Evolutionary conservation across 2,113 vertebrate species (phyloP).

Genomic region (Labeo rohita): DNA sequence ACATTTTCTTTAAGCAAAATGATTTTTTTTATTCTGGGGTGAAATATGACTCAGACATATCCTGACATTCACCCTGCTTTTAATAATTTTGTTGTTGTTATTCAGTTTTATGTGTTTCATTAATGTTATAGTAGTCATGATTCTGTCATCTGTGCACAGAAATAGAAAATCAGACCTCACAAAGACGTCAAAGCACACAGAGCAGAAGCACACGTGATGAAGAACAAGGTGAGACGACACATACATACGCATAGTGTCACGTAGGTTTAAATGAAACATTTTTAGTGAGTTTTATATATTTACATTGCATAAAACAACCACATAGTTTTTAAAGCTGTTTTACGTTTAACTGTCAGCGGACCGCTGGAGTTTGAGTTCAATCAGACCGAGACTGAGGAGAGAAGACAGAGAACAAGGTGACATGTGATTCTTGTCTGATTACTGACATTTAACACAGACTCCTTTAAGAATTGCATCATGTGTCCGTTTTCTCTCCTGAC

Average conservation of each 20-base stretch:
- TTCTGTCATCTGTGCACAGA: background rate
- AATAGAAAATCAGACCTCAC: constrained; percentile 20
- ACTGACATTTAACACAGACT: background rate
- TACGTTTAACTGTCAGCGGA: constrained; percentile 42
- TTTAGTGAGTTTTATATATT: too few relatives aligned
- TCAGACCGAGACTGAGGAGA: constrained; percentile 57
- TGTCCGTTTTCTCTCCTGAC: background rate
- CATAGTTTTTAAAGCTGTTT: background rate
- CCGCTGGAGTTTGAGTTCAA: constrained; percentile 62
- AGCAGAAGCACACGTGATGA: constrained; percentile 30
- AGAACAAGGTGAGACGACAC: constrained; percentile 25
- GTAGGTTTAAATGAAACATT: background rate
- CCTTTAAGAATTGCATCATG: background rate
- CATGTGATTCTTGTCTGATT: background rate
- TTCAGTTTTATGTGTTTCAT: too few relatives aligned
- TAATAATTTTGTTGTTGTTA: too few relatives aligned
- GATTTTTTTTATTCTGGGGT: too few relatives aligned
- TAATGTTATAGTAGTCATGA: too few relatives aligned
- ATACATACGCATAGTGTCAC: background rate
- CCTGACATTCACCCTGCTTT: too few relatives aligned
- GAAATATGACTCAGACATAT: too few relatives aligned
- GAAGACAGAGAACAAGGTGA: constrained; percentile 65
- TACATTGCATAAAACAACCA: background rate
- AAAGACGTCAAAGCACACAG: constrained; percentile 29
- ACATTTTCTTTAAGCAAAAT: too few relatives aligned